Evolutionary conservation across 2,113 vertebrate genomes (phyloP).

Genomic region (Chloroceryle aenea): DNA sequence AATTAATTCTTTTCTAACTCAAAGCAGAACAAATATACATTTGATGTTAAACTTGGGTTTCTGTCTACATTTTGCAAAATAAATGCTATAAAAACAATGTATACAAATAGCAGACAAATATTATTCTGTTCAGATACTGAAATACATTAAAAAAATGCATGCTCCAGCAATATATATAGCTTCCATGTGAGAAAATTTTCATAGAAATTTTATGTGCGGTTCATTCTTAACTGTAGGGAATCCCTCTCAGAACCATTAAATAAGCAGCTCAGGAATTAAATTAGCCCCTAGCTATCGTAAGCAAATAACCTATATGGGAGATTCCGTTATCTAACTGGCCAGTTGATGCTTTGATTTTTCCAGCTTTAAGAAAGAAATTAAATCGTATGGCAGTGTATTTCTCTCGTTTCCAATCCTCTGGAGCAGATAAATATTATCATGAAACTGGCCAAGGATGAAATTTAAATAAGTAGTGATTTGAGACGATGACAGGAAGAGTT

Average conservation of each 20-base stretch:
- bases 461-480: constrained; percentile 84
- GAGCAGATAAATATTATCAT: constrained; percentile 86
- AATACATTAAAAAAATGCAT: not conserved
- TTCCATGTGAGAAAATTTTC: constrained; percentile 19
- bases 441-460: constrained; percentile 85
- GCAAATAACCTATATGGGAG: constrained; percentile 78
- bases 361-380: constrained; percentile 81
- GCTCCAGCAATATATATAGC: not conserved
- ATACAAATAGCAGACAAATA: not conserved
- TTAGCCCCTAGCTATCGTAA: constrained; percentile 73
- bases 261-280: constrained; percentile 79
- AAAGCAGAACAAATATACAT: not conserved
- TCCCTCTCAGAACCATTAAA: constrained; percentile 73
- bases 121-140: constrained; percentile 7
- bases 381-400: constrained; percentile 78
- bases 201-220: constrained; percentile 6
- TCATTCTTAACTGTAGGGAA: constrained; percentile 71
- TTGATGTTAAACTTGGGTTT: not conserved
- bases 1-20: too few species aligned
- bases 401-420: constrained; percentile 81
- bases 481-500: constrained; percentile 78
- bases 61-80: not conserved
- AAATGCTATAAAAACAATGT: not conserved
- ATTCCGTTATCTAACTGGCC: constrained; percentile 82
- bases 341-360: constrained; percentile 78